Percentiles rank a stretch among this genome's conserved stretches.
Conservation (phyloP, 2,113 vertebrate genomes). For the Cryptotis parvus region DNA sequence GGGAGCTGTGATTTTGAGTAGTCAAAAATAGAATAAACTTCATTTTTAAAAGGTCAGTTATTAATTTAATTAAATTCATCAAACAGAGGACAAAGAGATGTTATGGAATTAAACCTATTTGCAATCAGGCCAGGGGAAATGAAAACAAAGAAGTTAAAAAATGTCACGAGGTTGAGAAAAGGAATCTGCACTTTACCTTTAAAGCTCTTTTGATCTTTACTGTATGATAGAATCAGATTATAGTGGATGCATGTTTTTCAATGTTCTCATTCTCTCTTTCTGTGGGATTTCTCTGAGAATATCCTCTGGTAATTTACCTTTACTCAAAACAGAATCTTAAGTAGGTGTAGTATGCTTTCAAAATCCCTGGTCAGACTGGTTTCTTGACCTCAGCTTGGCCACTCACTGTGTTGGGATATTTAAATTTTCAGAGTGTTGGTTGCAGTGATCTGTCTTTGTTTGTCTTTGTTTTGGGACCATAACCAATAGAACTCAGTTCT, state of each 20-base stretch:
- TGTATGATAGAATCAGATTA: not conserved
- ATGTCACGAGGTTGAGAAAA: constrained; percentile 30
- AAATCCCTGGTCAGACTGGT: not conserved
- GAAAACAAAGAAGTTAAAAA: constrained; percentile 63
- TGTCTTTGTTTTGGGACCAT: too few species aligned
- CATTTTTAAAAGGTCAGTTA: constrained; percentile 32
- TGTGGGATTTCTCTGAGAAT: not conserved
- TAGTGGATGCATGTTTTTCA: not conserved
- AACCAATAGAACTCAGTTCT: too few species aligned
- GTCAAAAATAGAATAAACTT: constrained; percentile 48
- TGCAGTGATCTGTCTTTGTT: not conserved
- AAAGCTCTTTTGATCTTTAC: constrained; percentile 46
- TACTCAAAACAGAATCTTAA: not conserved
- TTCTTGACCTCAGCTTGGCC: not conserved
- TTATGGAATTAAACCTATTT: constrained; percentile 28
- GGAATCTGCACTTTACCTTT: not conserved
- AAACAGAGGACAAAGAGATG: constrained; percentile 49
- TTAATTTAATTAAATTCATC: constrained; percentile 52
- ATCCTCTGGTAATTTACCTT: not conserved
- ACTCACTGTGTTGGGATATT: not conserved
- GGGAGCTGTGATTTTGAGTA: constrained; percentile 56
- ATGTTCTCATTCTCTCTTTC: not conserved
- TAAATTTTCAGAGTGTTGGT: not conserved
- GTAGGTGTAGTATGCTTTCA: not conserved
- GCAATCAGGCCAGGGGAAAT: constrained; percentile 44